Evolutionary conservation across 2,113 vertebrate species (phyloP).

Genomic region (Vulpes vulpes): DNA sequence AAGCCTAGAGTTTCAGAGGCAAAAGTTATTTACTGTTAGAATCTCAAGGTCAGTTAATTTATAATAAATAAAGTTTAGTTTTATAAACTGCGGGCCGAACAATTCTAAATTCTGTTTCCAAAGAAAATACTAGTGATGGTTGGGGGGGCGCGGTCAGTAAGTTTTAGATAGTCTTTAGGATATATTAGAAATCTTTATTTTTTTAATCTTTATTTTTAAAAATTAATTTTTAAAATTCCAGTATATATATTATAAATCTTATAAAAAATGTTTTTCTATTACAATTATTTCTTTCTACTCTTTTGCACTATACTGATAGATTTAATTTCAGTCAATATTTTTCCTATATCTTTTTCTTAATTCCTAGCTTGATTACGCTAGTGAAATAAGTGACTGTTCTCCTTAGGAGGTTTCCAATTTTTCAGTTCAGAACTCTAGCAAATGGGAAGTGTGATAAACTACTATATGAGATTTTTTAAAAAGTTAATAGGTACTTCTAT

Average conservation of each 20-base stretch:
- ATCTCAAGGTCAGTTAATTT: constrained; percentile 29
- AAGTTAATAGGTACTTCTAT: neutral
- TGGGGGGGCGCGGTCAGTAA: neutral
- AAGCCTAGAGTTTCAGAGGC: constrained; percentile 7
- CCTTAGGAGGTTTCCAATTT: neutral
- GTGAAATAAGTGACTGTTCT: neutral
- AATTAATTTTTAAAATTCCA: neutral
- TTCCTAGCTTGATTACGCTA: neutral
- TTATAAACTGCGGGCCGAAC: neutral
- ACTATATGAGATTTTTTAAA: neutral
- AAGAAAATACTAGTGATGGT: neutral
- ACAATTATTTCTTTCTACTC: neutral
- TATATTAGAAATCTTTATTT: constrained; percentile 3
- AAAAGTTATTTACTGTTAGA: constrained; percentile 46
- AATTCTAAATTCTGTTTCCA: constrained; percentile 28
- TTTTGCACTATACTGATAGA: neutral
- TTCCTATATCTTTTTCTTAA: neutral
- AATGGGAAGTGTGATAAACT: neutral
- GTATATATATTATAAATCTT: neutral
- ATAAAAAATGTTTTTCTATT: neutral
- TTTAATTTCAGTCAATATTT: neutral
- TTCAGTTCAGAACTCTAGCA: neutral
- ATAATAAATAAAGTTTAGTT: constrained; percentile 37
- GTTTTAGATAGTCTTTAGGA: constrained; percentile 52
- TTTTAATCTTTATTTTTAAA: neutral